These are phyloP conservation scores for Acyrthosiphon pisum DNA, from an alignment of 1,140 invertebrate species.

Conservation along the genomic window DNA sequence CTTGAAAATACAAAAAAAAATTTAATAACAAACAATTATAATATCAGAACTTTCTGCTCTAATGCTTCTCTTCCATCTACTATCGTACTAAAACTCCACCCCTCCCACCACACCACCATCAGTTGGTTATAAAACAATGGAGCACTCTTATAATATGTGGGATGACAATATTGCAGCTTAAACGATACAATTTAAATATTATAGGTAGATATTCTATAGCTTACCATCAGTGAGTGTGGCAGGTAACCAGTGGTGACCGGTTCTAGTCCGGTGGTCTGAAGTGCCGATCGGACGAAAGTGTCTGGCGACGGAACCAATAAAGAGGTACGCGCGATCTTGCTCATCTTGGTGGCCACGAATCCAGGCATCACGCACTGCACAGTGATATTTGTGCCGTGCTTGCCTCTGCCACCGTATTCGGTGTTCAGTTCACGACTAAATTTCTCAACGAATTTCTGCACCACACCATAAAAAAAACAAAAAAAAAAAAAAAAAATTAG, in stretches of 20 bases:
- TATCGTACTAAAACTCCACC: too few species aligned
- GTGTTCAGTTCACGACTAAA: conserved; percentile 80
- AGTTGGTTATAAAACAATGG: too few species aligned
- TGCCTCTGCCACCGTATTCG: conserved; percentile 78
- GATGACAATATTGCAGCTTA: too few species aligned
- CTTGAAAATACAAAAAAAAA: too few species aligned
- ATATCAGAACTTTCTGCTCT: neutral
- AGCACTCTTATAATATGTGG: neutral
- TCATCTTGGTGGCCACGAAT: conserved; percentile 93
- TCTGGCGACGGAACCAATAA: conserved; percentile 81
- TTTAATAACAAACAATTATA: too few species aligned
- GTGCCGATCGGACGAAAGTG: conserved; percentile 77
- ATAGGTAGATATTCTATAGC: conserved; percentile 57
- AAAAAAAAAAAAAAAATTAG: neutral
- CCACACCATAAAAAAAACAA: neutral
- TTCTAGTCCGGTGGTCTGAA: conserved; percentile 79
- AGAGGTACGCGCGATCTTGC: conserved; percentile 80
- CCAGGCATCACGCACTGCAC: conserved; percentile 87
- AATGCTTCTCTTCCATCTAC: too few species aligned
- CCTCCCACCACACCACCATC: too few species aligned
- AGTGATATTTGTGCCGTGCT: conserved; percentile 73
- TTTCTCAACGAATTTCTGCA: conserved; percentile 82
- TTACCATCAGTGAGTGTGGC: conserved; percentile 74
- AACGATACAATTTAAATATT: neutral
- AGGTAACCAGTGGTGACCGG: conserved; percentile 79